A percentile compares a stretch with the other conserved stretches of the same genome.
Conservation (phyloP, 2,888 invertebrate genomes). For the Phlogophora meticulosa region DNA sequence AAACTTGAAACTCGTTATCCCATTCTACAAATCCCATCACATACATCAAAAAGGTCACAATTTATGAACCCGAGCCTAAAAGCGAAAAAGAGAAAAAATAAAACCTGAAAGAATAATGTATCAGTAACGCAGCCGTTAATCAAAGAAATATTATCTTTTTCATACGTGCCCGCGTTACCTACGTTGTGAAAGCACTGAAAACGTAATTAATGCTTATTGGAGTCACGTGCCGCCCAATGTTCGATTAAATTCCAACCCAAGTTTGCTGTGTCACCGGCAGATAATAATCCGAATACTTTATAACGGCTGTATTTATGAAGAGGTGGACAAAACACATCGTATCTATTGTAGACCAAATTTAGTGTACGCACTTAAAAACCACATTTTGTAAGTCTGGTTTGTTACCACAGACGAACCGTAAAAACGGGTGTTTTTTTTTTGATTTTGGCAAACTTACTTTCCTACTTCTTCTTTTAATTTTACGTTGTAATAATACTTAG, state of each 20-base stretch:
- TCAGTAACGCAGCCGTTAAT: slow-evolving; percentile 66
- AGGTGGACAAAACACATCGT: too few species aligned
- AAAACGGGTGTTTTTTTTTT: too few species aligned
- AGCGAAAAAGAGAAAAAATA: slow-evolving; percentile 24
- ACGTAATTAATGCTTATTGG: slow-evolving; percentile 77
- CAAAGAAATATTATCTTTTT: slow-evolving; percentile 72
- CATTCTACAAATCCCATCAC: background rate
- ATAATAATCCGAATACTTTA: slow-evolving; percentile 24
- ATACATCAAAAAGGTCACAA: slow-evolving; percentile 19
- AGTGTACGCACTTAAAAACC: too few species aligned
- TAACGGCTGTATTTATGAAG: background rate
- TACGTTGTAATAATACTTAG: too few species aligned
- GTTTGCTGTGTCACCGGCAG: slow-evolving; percentile 46
- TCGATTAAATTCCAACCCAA: slow-evolving; percentile 59
- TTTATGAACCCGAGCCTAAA: slow-evolving; percentile 15
- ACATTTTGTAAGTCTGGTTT: too few species aligned
- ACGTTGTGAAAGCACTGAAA: slow-evolving; percentile 68
- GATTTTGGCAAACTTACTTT: too few species aligned
- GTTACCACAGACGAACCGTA: too few species aligned
- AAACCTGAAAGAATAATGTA: slow-evolving; percentile 56
- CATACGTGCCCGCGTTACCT: slow-evolving; percentile 67
- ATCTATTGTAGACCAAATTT: too few species aligned
- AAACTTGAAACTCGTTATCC: background rate
- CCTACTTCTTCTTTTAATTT: too few species aligned
- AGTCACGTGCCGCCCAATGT: slow-evolving; percentile 66